phyloP scores from a whole-genome alignment of 1,140 invertebrate genomes.

The Drosophila rufa region DNA sequence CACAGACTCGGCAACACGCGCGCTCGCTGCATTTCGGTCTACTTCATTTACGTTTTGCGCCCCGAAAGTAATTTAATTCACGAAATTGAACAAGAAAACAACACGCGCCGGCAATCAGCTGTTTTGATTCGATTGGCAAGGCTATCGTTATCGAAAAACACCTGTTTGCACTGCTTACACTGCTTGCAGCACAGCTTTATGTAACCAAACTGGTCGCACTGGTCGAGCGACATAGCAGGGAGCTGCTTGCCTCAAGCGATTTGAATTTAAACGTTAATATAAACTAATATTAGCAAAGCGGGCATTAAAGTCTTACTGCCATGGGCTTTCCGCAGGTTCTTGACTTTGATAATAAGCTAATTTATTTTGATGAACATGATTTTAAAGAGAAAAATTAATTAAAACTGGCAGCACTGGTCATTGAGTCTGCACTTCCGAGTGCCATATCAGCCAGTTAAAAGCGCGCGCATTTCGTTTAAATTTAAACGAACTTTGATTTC shows the following conservation, averaged over 20 bases:
- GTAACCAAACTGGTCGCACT: not conserved
- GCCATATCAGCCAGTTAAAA: not conserved
- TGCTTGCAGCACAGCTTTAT: not conserved
- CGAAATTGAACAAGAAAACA: constrained; percentile 13
- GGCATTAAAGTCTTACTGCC: not conserved
- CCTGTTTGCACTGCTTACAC: not conserved
- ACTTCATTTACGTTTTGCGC: constrained; percentile 13
- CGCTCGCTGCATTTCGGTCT: constrained; percentile 45
- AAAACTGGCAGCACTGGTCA: not conserved
- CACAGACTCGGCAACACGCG: constrained; percentile 42
- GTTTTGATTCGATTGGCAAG: not conserved
- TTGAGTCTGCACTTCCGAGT: not conserved
- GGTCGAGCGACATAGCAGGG: not conserved
- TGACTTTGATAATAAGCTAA: not conserved
- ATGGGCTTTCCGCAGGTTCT: not conserved
- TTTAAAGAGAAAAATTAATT: rapidly evolving
- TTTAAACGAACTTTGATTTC: constrained; percentile 8
- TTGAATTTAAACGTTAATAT: not conserved
- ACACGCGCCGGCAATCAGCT: constrained; percentile 45
- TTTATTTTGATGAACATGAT: not conserved
- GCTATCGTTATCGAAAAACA: not conserved
- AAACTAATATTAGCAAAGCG: not conserved
- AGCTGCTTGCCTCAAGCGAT: not conserved
- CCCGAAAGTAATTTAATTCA: not conserved
- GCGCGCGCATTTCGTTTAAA: not conserved